phyloP scores from a whole-genome alignment of 2,113 vertebrate genomes.

The rabbit (Oryctolagus cuniculus) region mOryCun1.1 NC_091434.1:93689001-93689500 shows the following conservation, averaged over 20 bases:
- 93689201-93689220: neutral
- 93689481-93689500: neutral
- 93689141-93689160: neutral
- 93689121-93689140: neutral
- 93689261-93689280: neutral
- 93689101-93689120: neutral
- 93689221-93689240: neutral
- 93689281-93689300: too few species aligned
- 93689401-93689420: too few species aligned
- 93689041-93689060: neutral
- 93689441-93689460: rapidly evolving
- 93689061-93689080: neutral
- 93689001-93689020: neutral
- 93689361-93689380: neutral
- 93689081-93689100: neutral
- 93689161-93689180: neutral
- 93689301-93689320: neutral
- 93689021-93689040: neutral
- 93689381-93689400: neutral
- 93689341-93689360: neutral
- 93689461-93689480: neutral
- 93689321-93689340: neutral
- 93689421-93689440: neutral
- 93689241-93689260: neutral
- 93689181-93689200: neutral